Evolutionary conservation across 2,797 vertebrate genomes (phyloP).

Genomic region (Macropodus opercularis): DNA sequence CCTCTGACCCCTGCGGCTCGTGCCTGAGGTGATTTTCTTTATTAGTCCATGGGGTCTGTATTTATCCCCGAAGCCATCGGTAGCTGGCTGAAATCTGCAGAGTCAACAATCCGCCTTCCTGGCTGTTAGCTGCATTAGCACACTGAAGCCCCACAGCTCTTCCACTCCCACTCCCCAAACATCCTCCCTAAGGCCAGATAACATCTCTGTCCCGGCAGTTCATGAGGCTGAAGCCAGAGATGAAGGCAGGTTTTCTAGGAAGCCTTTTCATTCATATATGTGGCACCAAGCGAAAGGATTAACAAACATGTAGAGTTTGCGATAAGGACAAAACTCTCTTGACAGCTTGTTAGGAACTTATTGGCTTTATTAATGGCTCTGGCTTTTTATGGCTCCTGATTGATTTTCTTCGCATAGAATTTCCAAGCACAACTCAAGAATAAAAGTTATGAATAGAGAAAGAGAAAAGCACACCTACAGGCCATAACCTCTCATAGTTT

Average conservation of each 20-base stretch:
- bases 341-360: conserved; percentile 14
- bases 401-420: conserved; percentile 29
- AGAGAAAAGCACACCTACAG: conserved; percentile 6
- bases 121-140: conserved; percentile 86
- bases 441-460: conserved; percentile 26
- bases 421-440: conserved; percentile 19
- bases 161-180: conserved; percentile 76
- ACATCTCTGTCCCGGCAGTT: conserved; percentile 77
- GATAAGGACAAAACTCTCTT: conserved; percentile 25
- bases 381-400: conserved; percentile 17
- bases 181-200: conserved; percentile 78
- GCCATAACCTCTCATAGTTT: conserved; percentile 21
- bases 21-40: conserved; percentile 82
- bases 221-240: conserved; percentile 49
- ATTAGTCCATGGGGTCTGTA: conserved; percentile 76
- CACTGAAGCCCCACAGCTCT: conserved; percentile 78
- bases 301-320: conserved; percentile 5
- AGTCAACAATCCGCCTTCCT: conserved; percentile 90
- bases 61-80: conserved; percentile 75
- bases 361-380: conserved; percentile 3
- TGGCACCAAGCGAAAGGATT: conserved; percentile 28
- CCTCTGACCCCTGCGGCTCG: conserved; percentile 77
- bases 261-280: conserved; percentile 46
- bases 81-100: conserved; percentile 79
- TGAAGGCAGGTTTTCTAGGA: conserved; percentile 57